Evolutionary conservation across 2,888 invertebrate species (phyloP).

Genomic region (Melieria picta): DNA sequence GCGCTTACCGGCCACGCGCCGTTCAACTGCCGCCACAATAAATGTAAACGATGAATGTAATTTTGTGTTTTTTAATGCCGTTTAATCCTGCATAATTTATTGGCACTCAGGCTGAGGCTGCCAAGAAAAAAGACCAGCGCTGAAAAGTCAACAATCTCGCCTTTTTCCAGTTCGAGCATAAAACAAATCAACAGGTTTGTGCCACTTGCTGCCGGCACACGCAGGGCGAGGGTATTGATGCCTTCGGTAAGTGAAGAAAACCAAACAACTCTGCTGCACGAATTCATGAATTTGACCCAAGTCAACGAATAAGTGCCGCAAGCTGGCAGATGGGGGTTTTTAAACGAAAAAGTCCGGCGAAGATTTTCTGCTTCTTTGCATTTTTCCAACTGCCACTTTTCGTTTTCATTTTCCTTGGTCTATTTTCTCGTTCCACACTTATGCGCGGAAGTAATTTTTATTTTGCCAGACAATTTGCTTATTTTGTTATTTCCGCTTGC

Average conservation of each 20-base stretch:
- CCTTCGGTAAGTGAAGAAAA: too few species aligned
- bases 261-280: conserved; percentile 4
- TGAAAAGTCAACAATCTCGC: conserved; percentile 38
- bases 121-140: conserved; percentile 27
- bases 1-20: neutral
- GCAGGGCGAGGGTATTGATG: too few species aligned
- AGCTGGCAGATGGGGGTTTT: neutral
- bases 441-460: conserved; percentile 65
- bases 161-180: conserved; percentile 21
- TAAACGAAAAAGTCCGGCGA: conserved; percentile 39
- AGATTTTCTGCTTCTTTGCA: conserved; percentile 38
- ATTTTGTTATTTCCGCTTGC: conserved; percentile 65
- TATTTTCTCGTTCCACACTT: conserved; percentile 20
- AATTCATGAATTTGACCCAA: conserved; percentile 35
- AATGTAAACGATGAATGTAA: conserved; percentile 35
- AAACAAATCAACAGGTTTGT: conserved; percentile 46
- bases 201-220: neutral
- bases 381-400: conserved; percentile 33
- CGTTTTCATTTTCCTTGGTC: conserved; percentile 10
- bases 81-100: conserved; percentile 46
- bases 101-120: neutral
- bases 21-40: too few species aligned
- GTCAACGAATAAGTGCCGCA: neutral
- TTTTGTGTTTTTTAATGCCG: conserved; percentile 39
- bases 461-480: conserved; percentile 67